Evolutionary conservation across 1,140 invertebrate genomes (phyloP), one percentile per base, ranked within the genome.

Genomic region (Lethrus apterus): DNA sequence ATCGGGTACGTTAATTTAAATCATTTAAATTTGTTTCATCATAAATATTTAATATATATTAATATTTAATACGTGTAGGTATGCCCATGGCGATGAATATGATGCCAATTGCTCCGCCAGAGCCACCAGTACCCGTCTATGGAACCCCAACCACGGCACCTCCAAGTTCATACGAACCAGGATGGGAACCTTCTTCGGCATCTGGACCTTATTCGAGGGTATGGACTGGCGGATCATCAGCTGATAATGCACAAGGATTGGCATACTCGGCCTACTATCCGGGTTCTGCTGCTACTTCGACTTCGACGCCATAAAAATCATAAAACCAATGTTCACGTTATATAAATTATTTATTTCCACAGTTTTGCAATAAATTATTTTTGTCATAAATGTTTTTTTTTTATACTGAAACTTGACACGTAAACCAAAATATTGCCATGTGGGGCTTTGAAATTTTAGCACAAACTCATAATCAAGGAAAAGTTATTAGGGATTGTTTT

Each of bases 221-320:
- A 1, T 86, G 83, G 83, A 79, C 81, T 50, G 73, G 78, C 1
- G 60, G 62, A 23, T 42, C 52, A 21, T 42, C 57, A 8, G 48
- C 64, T 23, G 66, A 71, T 40, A 58, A 66, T 65, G 64, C 73
- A 0, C 81, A 84, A 54, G 82, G 79, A 53, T 66, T 86, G 29
- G 86, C 85, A 30, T 89, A 89, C 66, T 87, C 76, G 58, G 81
- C 81, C 2, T 88, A 88, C 64, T 80, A 83, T 51, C 78, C 81
- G 35, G 72, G 75, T 58, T 58, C 64, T 48, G 63, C 59, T 29
- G 61, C 57, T 3, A 48, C 54, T 19, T 9, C 38, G 50, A 38
- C 50, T 46, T 18, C 47, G 30, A 40, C 17, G 4, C 18, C 11
- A 2, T 4, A 11, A 21, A 38, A n/a, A 23, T 21, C 13, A 21